phyloP scores from a whole-genome alignment of 2,888 invertebrate genomes.

The Nesidiocoris tenuis region DNA sequence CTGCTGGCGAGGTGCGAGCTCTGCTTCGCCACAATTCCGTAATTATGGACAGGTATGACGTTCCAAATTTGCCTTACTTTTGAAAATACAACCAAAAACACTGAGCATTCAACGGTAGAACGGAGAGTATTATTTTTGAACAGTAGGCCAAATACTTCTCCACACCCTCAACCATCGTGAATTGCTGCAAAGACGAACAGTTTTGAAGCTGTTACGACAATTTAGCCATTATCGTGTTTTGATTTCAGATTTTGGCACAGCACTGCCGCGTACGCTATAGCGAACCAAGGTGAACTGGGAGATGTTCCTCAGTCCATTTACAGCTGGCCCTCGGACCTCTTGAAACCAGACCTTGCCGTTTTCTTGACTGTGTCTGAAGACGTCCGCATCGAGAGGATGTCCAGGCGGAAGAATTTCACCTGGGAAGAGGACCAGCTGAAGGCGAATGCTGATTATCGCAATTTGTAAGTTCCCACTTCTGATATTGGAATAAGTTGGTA shows the following conservation, averaged over 20 bases:
- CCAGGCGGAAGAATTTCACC: conserved; percentile 50
- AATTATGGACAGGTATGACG: conserved; percentile 56
- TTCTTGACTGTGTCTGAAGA: conserved; percentile 56
- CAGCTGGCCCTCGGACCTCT: conserved; percentile 56
- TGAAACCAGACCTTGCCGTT: conserved; percentile 56
- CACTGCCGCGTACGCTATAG: conserved; percentile 56
- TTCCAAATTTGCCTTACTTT: neutral
- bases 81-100: too few species aligned
- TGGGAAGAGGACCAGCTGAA: conserved; percentile 45
- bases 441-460: conserved; percentile 35
- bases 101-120: too few species aligned
- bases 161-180: too few species aligned
- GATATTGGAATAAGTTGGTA: too few species aligned
- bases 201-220: too few species aligned
- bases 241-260: conserved; percentile 57
- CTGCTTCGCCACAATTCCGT: conserved; percentile 54
- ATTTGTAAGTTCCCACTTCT: conserved; percentile 27
- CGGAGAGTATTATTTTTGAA: too few species aligned
- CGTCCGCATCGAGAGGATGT: conserved; percentile 54
- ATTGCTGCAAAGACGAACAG: too few species aligned
- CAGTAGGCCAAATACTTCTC: too few species aligned
- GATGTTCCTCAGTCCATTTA: conserved; percentile 52
- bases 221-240: too few species aligned
- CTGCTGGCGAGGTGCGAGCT: conserved; percentile 54
- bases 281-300: conserved; percentile 52